Evolutionary conservation across 1,140 invertebrate genomes (phyloP).

Genomic region (Maconellicoccus hirsutus): DNA sequence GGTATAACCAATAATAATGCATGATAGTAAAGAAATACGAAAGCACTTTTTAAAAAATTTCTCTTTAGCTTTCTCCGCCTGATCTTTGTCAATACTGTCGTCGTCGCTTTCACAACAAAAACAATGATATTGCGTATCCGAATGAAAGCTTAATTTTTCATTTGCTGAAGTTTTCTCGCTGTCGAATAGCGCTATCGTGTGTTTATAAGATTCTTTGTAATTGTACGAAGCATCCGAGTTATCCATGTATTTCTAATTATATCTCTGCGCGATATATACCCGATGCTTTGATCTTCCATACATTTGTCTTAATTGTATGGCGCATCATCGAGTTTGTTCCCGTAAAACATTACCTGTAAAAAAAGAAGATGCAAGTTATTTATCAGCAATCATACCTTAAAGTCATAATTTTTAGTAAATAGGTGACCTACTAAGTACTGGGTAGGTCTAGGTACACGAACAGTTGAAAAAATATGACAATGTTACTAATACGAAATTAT

Average conservation of each 20-base stretch:
- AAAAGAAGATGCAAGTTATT: too few relatives aligned
- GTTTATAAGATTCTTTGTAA: background rate
- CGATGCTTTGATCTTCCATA: too few relatives aligned
- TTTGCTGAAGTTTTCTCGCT: background rate
- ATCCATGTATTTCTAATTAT: background rate
- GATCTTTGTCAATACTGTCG: constrained; percentile 37
- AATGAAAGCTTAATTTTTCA: background rate
- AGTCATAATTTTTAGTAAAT: too few relatives aligned
- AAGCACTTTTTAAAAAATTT: constrained; percentile 55
- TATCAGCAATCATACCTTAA: too few relatives aligned
- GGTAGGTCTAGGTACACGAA: too few relatives aligned
- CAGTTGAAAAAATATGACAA: too few relatives aligned
- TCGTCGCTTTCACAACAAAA: constrained; percentile 44
- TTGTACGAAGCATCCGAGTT: background rate
- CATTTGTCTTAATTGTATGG: too few relatives aligned
- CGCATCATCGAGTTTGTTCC: too few relatives aligned
- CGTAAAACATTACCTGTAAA: too few relatives aligned
- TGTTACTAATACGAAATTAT: too few relatives aligned
- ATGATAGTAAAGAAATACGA: constrained; percentile 78
- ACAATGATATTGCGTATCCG: constrained; percentile 34
- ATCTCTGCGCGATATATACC: background rate
- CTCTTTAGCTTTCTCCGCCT: constrained; percentile 48
- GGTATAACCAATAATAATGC: constrained; percentile 76
- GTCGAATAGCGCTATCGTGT: constrained; percentile 5
- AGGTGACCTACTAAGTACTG: too few relatives aligned